phyloP scores from a whole-genome alignment of 2,113 vertebrate species.

The Chinchilla lanigera region DNA sequence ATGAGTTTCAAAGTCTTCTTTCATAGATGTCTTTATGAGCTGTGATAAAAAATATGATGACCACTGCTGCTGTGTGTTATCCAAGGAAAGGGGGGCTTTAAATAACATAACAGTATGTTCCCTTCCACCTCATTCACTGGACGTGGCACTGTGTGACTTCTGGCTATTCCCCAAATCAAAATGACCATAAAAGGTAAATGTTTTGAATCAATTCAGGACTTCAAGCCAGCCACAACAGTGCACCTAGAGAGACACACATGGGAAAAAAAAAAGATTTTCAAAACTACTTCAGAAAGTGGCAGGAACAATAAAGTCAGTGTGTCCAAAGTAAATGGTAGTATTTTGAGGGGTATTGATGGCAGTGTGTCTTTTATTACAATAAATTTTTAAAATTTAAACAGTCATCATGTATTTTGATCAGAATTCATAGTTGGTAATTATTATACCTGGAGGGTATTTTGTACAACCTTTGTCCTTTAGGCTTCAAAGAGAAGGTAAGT shows the following conservation, averaged over 20 bases:
- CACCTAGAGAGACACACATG: not conserved
- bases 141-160: not conserved
- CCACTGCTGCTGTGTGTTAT: not conserved
- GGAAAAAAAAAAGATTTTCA: not conserved
- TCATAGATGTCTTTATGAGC: not conserved
- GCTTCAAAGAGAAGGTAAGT: not conserved
- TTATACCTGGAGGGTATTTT: not conserved
- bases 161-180: not conserved
- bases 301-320: not conserved
- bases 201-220: not conserved
- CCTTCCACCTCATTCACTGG: not conserved
- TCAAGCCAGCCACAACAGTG: not conserved
- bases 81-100: not conserved
- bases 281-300: not conserved
- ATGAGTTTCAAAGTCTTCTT: not conserved
- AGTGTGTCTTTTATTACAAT: not conserved
- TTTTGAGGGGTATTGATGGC: not conserved
- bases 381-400: not conserved
- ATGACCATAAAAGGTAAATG: not conserved
- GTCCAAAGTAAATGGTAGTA: not conserved
- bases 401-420: not conserved
- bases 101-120: not conserved
- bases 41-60: not conserved
- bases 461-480: not conserved
- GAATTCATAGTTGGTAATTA: not conserved